Evolutionary conservation across 2,797 vertebrate species (phyloP).

Genomic region (Spinus pinus): DNA sequence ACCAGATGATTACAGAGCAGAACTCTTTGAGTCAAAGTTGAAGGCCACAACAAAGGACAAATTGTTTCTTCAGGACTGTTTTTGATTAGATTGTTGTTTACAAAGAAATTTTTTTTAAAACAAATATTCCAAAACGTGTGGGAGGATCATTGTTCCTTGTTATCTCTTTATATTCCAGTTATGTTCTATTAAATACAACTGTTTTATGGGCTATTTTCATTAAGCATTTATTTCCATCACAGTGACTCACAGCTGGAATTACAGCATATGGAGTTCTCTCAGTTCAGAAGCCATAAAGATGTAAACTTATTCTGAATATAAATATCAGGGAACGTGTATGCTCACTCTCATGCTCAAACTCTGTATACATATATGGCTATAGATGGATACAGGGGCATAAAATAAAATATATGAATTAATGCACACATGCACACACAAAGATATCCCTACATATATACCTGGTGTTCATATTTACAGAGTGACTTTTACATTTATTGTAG

Average conservation of each 20-base stretch:
- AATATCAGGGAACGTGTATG: neutral
- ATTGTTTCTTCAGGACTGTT: slow-evolving; percentile 23
- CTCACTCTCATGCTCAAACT: neutral
- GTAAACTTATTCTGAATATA: neutral
- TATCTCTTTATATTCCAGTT: slow-evolving; percentile 25
- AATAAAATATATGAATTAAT: neutral
- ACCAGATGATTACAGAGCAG: slow-evolving; percentile 31
- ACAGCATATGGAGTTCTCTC: neutral
- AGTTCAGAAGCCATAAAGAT: slow-evolving; percentile 1
- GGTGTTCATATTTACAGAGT: neutral
- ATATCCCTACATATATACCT: neutral
- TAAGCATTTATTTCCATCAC: slow-evolving; percentile 1
- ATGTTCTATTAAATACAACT: neutral
- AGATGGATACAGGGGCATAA: neutral
- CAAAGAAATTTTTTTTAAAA: neutral
- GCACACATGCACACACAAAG: rapidly evolving
- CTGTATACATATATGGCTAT: neutral
- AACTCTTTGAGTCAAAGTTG: slow-evolving; percentile 35
- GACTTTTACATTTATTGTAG: neutral
- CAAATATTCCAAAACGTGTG: neutral
- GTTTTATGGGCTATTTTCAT: neutral
- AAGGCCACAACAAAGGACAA: neutral
- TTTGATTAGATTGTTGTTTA: slow-evolving; percentile 42
- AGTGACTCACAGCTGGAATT: neutral
- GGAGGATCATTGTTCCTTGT: neutral